Evolutionary conservation across 2,888 invertebrate genomes (phyloP).

Genomic region (Epinotia ramella): DNA sequence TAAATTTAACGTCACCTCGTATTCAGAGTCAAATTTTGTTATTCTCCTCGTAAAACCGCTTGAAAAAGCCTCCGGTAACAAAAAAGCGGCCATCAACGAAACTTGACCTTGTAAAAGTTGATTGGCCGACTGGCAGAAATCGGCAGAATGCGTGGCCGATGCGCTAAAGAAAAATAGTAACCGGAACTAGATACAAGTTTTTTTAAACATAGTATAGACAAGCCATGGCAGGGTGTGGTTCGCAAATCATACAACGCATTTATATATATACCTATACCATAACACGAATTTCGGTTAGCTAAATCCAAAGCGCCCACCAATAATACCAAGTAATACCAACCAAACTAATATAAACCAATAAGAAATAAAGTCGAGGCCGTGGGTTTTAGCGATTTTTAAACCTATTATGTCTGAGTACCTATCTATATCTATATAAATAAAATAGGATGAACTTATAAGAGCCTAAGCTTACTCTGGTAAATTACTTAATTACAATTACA

Average conservation of each 20-base stretch:
- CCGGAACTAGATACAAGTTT: conserved; percentile 44
- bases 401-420: background rate
- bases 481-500: too few relatives aligned
- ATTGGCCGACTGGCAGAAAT: conserved; percentile 54
- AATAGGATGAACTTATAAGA: background rate
- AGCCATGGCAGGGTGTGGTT: conserved; percentile 55
- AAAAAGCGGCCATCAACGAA: conserved; percentile 43
- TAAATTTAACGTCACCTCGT: conserved; percentile 6
- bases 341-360: background rate
- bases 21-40: background rate
- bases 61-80: conserved; percentile 1
- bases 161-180: conserved; percentile 27
- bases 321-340: too few relatives aligned
- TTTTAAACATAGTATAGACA: conserved; percentile 22
- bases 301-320: background rate
- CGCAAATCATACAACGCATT: conserved; percentile 53
- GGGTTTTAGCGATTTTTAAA: background rate
- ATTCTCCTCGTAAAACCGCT: conserved; percentile 1
- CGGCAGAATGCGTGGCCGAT: conserved; percentile 34
- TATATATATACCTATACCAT: conserved; percentile 60
- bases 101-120: conserved; percentile 64
- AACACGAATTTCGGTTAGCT: conserved; percentile 43
- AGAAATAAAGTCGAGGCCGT: too few relatives aligned
- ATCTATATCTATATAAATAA: background rate
- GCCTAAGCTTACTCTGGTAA: background rate